A percentile compares a stretch with the other conserved stretches of the same genome.
These are phyloP conservation scores for Actenoides hombroni DNA, from an alignment of 2,113 vertebrate genomes.

Conservation along the genomic window DNA sequence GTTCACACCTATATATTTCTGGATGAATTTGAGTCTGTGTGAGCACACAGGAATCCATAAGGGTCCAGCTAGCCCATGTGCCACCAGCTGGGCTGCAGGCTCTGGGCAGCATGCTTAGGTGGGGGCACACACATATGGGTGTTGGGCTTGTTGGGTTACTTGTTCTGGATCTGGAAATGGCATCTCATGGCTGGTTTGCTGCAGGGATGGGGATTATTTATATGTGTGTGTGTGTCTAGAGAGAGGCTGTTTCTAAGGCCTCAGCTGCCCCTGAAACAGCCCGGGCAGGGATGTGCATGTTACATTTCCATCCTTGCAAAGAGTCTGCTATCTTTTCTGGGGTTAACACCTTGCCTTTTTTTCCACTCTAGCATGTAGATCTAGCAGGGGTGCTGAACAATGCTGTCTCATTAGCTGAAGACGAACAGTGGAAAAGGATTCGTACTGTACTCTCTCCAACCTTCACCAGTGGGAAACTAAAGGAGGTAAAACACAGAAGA, in stretches of 20 bases:
- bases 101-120: rapidly evolving
- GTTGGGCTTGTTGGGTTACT: neutral
- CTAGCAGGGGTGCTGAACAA: conserved; percentile 56
- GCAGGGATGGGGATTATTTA: neutral
- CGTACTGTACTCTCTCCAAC: conserved; percentile 80
- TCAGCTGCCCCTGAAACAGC: neutral
- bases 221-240: neutral
- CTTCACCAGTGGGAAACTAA: conserved; percentile 86
- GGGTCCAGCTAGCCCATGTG: neutral
- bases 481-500: conserved; percentile 73
- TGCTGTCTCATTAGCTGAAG: conserved; percentile 57
- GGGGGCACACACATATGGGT: rapidly evolving
- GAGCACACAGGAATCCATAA: rapidly evolving
- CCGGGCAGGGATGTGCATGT: neutral
- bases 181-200: neutral
- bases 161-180: neutral
- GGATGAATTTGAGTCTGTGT: neutral
- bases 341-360: neutral
- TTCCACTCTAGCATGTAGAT: neutral
- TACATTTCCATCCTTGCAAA: neutral
- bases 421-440: conserved; percentile 83
- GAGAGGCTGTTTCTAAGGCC: neutral
- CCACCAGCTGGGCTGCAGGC: neutral
- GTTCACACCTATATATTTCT: neutral
- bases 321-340: neutral